These are phyloP conservation scores for Labeo rohita DNA, from an alignment of 2,113 vertebrate species.

Conservation along the genomic window DNA sequence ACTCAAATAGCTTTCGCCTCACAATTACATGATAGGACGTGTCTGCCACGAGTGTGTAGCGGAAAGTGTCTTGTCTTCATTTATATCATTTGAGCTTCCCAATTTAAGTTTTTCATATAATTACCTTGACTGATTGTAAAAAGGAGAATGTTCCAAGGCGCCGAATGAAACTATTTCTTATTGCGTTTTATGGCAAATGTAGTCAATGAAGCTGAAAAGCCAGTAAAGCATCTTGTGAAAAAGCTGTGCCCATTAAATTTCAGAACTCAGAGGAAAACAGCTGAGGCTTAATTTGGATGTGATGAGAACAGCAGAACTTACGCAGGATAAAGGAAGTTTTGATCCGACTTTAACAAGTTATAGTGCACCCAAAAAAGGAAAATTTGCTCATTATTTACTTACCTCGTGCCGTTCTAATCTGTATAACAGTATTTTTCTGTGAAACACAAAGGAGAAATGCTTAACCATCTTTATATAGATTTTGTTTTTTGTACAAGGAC, in stretches of 20 bases:
- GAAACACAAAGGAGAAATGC: not conserved
- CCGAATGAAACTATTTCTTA: conserved; percentile 2
- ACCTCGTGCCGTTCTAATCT: not conserved
- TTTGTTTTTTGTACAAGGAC: too few species aligned
- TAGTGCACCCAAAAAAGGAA: not conserved
- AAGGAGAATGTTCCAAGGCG: not conserved
- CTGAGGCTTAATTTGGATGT: conserved; percentile 20
- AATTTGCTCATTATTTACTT: not conserved
- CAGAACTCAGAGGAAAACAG: conserved; percentile 6
- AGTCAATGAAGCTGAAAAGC: conserved; percentile 35
- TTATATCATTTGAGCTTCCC: conserved; percentile 26
- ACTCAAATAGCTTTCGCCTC: conserved; percentile 29
- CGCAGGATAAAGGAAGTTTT: not conserved
- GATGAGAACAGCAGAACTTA: conserved; percentile 4
- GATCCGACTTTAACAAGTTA: conserved; percentile 5
- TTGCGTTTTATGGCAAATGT: conserved; percentile 27
- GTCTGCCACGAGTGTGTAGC: conserved; percentile 8
- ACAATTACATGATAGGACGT: conserved; percentile 21
- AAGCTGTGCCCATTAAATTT: conserved; percentile 27
- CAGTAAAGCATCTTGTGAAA: conserved; percentile 30
- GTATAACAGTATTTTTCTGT: not conserved
- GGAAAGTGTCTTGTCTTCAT: conserved; percentile 22
- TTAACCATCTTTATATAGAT: not conserved
- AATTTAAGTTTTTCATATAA: conserved; percentile 25
- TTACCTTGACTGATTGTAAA: conserved; percentile 41